Conservation (phyloP, 2,113 vertebrate genomes). For the Eretmochelys imbricata region DNA sequence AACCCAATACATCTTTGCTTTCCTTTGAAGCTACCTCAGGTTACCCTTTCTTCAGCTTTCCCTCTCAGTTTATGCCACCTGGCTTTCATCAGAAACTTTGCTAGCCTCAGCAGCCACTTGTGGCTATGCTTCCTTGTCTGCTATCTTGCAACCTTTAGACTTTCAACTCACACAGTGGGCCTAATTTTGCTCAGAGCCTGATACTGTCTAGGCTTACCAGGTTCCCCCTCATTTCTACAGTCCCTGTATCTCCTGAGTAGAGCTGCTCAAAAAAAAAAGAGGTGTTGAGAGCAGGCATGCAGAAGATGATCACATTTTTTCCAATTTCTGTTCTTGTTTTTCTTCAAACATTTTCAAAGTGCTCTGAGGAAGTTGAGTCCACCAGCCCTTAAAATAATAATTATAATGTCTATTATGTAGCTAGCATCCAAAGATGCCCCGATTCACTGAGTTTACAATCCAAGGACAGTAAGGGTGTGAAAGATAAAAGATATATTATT, state of each 20-base stretch:
- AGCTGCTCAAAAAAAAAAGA: neutral
- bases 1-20: rapidly evolving
- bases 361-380: neutral
- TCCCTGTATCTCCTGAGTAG: neutral
- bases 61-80: rapidly evolving
- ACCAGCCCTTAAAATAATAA: neutral
- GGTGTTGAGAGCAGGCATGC: neutral
- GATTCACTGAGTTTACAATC: neutral
- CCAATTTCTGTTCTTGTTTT: no score
- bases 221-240: neutral
- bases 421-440: neutral
- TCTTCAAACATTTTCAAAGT: neutral
- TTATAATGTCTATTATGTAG: neutral
- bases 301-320: neutral
- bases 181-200: neutral
- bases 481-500: no score
- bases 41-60: neutral
- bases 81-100: neutral
- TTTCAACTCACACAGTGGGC: rapidly evolving
- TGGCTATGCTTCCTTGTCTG: neutral
- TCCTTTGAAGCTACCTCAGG: neutral
- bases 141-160: rapidly evolving
- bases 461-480: neutral
- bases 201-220: neutral
- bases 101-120: neutral